Base-by-base conservation (phyloP, 2,888 invertebrate species). In the Psylliodes chrysocephalus region DNA sequence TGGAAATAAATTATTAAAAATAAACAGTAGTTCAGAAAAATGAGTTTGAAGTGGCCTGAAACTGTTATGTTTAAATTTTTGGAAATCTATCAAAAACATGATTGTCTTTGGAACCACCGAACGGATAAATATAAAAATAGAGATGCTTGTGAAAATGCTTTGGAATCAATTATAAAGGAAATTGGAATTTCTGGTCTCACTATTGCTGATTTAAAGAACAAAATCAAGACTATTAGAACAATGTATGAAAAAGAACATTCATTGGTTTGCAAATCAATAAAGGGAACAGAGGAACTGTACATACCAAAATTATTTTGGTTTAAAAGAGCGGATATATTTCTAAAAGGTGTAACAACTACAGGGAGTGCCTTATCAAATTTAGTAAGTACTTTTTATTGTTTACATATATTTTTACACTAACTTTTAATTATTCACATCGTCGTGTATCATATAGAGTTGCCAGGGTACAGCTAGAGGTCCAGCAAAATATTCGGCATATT, bases 71-170 rank as follows among this genome's bases (percentile, higher is more conserved):
- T n/a, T n/a, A n/a, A n/a, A n/a, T n/a, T n/a, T n/a, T n/a, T n/a
- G n/a, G n/a, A n/a, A n/a, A n/a, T n/a, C n/a, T n/a, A n/a, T n/a
- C n/a, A n/a, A n/a, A n/a, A n/a, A n/a, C n/a, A n/a, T n/a, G n/a
- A n/a, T n/a, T n/a, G n/a, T n/a, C n/a, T n/a, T n/a, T n/a, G n/a
- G n/a, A n/a, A n/a, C n/a, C n/a, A n/a, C n/a, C n/a, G n/a, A n/a
- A n/a, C n/a, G n/a, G 33, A 33, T 33, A 33, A n/a, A 33, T 33
- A 33, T 33, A 33, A 10, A 33, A 33, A 33, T 33, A 33, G 33
- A 33, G 30, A 63, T 8, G 73, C 74, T 22, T 73, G 79, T n/a
- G 78, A 80, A 47, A 72, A 71, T 42, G 80, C 81, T 1, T 78
- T 80, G 56, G 61, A 73, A 47, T 71, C 70, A 22, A 42, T 59